Conservation (phyloP, 2,888 invertebrate species). For the Agonopterix subpropinquella region DNA sequence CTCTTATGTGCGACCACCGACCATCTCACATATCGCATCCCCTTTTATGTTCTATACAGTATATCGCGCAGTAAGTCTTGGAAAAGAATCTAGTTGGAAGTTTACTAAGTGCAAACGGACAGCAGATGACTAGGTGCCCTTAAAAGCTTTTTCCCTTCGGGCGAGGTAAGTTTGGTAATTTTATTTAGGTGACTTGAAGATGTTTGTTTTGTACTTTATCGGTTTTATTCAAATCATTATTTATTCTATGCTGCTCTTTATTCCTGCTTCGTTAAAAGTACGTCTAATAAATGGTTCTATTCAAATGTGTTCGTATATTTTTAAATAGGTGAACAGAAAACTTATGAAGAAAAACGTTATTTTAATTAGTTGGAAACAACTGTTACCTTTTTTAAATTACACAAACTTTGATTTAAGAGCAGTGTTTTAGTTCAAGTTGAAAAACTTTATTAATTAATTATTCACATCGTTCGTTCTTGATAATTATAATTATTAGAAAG, state of each 20-base stretch:
- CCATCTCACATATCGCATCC: conserved; percentile 16
- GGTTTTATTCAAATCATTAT: neutral
- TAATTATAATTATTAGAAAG: too few species aligned
- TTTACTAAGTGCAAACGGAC: conserved; percentile 42
- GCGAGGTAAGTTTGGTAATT: conserved; percentile 50
- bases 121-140: conserved; percentile 36
- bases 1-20: conserved; percentile 19
- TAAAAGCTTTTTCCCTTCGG: conserved; percentile 35
- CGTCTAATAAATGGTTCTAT: too few species aligned
- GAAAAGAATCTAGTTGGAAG: conserved; percentile 30
- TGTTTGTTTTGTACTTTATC: neutral
- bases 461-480: too few species aligned
- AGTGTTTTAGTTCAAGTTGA: too few species aligned
- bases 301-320: too few species aligned
- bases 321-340: too few species aligned
- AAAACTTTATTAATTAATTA: too few species aligned
- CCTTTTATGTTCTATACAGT: neutral
- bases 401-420: too few species aligned
- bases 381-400: too few species aligned
- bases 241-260: neutral
- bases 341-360: too few species aligned
- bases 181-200: neutral
- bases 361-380: too few species aligned
- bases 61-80: conserved; percentile 19
- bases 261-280: too few species aligned